Base-by-base conservation (phyloP, 1,140 invertebrate genomes). In the Brachionus rotundiformis region DNA sequence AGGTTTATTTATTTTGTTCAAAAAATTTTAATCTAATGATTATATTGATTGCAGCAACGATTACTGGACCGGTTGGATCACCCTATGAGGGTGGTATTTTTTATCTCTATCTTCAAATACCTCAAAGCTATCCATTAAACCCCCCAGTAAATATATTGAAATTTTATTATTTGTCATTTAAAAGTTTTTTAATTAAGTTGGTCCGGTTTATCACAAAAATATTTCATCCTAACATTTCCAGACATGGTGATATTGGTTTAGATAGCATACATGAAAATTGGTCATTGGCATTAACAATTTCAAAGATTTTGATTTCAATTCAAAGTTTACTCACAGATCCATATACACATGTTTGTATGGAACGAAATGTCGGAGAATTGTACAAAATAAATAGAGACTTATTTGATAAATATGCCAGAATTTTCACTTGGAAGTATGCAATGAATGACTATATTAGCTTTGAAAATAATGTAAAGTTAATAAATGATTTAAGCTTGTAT, bases 201-300 rank as follows among this genome's bases (percentile, higher is more conserved):
- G 63, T 65, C n/a, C 90, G 93, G 59, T 95, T 95, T 88, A 87
- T 95, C 25, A 95, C 94, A 7, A 93, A 93, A 88, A 94, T 98
- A 84, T 91, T 96, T 85, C 95, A 98, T 89, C 95, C 95, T 3
- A 98, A 98, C 88, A 92, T 98, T 33, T 95, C 94, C 27, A 91
- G 95, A 10, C 95, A 97, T 86, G 95, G 95, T n/a, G 94, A 96
- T 88, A 94, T 96, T 82, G 95, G 95, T 36, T 93, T 96, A 82
- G 95, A 96, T 88, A 95, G 94, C 11, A 94, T 97, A 85, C 93
- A 95, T 85, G 39, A 59, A 36, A 96, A 96, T 88, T 97, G 95
- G 95, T 95, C 94, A 39, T 88, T 96, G 73, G 94, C 94, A 10
- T 88, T 97, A 27, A 96, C 95, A 11, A 93, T 96, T 85, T 93